Evolutionary conservation across 2,888 invertebrate species (phyloP).

Genomic region (Brachynemurus nebulosus): DNA sequence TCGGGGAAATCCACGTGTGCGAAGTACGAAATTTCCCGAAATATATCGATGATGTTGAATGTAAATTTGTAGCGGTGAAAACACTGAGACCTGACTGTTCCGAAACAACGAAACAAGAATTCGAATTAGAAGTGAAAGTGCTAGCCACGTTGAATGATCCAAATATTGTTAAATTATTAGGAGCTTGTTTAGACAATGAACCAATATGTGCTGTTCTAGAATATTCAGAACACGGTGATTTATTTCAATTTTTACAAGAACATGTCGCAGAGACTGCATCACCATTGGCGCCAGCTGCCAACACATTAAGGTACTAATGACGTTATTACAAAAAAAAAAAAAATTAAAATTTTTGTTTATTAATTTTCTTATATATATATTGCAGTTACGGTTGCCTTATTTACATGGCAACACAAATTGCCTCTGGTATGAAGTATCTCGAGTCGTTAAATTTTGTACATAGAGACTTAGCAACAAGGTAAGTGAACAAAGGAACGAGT

Average conservation of each 20-base stretch:
- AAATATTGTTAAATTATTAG: constrained; percentile 58
- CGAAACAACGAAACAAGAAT: constrained; percentile 49
- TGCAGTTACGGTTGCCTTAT: constrained; percentile 70
- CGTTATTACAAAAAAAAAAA: too few relatives aligned
- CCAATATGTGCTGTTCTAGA: constrained; percentile 66
- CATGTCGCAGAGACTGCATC: constrained; percentile 60
- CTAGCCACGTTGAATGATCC: constrained; percentile 53
- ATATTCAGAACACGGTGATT: constrained; percentile 62
- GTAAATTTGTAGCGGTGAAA: constrained; percentile 56
- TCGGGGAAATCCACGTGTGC: constrained; percentile 58
- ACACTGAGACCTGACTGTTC: constrained; percentile 46
- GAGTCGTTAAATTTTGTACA: constrained; percentile 76
- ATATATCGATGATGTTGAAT: constrained; percentile 21
- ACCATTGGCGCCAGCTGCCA: constrained; percentile 44
- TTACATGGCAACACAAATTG: constrained; percentile 76
- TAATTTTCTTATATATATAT: too few relatives aligned
- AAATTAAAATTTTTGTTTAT: constrained; percentile 9
- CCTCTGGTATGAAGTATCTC: constrained; percentile 82
- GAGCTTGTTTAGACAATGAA: constrained; percentile 56
- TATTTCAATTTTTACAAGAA: constrained; percentile 71
- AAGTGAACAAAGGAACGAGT: constrained; percentile 24
- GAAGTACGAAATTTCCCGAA: constrained; percentile 34
- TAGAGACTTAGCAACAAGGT: constrained; percentile 73
- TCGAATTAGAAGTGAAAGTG: constrained; percentile 55
- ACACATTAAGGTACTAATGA: constrained; percentile 53